Base-by-base conservation (phyloP, 2,888 invertebrate genomes). In the Andrena bicolor region DNA sequence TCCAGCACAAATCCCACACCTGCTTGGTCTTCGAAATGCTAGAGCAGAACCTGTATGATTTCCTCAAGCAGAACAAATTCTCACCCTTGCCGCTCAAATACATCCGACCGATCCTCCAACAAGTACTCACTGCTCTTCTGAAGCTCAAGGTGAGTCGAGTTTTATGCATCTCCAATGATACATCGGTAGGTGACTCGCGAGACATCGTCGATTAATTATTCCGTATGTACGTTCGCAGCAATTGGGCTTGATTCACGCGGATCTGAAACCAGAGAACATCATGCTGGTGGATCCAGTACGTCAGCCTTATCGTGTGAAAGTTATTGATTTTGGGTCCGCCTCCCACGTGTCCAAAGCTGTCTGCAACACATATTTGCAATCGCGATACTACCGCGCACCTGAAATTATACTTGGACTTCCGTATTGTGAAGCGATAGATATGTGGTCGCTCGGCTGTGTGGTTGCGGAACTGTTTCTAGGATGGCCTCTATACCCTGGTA, bases 1-100 rank as follows among this genome's bases (percentile, higher is more conserved):
- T 99, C 95, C 99, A 99, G 95, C 99, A 99, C 95, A 99, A 99
- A 94, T 99, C 98, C 94, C 99, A 99, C 95, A 99, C 99, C 75
- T 99, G 99, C 95, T 96, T 99, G 95, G 99, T 99, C 93, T 99
- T 99, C 94, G 99, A 99, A 95, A 99, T 99, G 99, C 96, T 99
- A 91, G 99, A 99, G 94, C 99, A 99, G 95, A 99, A 99, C 95
- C 96, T 99, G 89, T 99, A 99, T 95, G 99, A 99, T 95, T 99
- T 99, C 95, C 96, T 99, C 89, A 99, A 99, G 94, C 99, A 99
- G 95, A 99, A 99, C 95, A 99, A 99, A 95, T 99, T 99, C 95
- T 98, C 98, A 93, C 99, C 99, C 86, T 95, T 99, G 92, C 99
- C 99, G 75, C 96, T 99, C 88, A 99, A 99, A 94, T 99, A 98